Evolutionary conservation across 2,113 vertebrate genomes (phyloP).

Genomic region (Myxocyprinus asiaticus): DNA sequence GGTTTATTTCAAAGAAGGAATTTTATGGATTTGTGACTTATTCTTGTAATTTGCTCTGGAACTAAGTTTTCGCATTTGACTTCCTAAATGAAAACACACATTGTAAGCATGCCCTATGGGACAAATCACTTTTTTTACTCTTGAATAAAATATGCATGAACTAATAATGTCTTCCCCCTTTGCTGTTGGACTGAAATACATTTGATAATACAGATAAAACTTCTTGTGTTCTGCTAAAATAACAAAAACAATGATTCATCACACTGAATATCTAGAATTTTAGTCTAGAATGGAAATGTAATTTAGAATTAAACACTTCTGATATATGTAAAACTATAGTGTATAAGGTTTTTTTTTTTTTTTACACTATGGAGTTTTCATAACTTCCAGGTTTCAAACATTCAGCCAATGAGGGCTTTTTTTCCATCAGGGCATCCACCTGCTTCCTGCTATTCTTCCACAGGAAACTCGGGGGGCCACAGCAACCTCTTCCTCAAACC

Average conservation of each 20-base stretch:
- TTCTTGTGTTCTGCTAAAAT: too few species aligned
- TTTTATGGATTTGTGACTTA: constrained; percentile 80
- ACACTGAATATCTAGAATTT: too few species aligned
- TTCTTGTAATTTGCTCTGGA: constrained; percentile 65
- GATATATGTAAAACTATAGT: too few species aligned
- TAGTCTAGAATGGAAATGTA: too few species aligned
- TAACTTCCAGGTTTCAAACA: constrained; percentile 42
- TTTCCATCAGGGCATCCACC: constrained; percentile 73
- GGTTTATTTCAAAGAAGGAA: constrained; percentile 76
- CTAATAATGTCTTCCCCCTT: constrained; percentile 57
- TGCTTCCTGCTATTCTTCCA: constrained; percentile 87
- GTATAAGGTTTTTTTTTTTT: too few species aligned
- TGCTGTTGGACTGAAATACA: neutral
- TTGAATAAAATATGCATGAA: constrained; percentile 91
- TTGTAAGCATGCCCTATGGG: constrained; percentile 87
- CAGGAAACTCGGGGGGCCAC: constrained; percentile 73
- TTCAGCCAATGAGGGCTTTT: constrained; percentile 18
- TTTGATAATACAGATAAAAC: too few species aligned
- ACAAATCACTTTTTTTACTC: constrained; percentile 86
- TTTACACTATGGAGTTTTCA: too few species aligned
- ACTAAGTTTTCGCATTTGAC: constrained; percentile 73
- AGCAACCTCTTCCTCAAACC: constrained; percentile 40
- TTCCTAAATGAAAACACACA: constrained; percentile 81
- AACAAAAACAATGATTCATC: too few species aligned
- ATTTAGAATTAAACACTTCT: too few species aligned